Percentiles rank a stretch among this genome's conserved stretches.
phyloP scores from a whole-genome alignment of 2,113 vertebrate species.

The Prinia subflava region DNA sequence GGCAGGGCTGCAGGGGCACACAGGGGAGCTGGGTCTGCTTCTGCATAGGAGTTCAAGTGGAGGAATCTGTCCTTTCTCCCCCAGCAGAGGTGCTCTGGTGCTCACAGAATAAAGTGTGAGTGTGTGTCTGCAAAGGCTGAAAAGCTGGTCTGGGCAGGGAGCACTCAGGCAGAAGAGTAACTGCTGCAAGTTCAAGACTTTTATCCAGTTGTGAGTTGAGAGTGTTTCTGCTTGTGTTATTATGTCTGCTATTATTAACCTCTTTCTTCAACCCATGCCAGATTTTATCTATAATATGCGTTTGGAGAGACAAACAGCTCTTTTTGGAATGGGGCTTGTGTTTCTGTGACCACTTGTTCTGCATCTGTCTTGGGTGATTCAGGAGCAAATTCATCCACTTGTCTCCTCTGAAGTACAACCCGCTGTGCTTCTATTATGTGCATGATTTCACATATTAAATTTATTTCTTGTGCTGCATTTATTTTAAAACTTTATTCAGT shows the following conservation, averaged over 20 bases:
- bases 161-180: not conserved
- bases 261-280: not conserved
- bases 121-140: not conserved
- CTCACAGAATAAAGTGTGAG: not conserved
- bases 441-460: not conserved
- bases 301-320: not conserved
- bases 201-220: not conserved
- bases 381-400: not conserved
- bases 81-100: not conserved
- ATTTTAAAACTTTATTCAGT: not conserved
- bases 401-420: not conserved
- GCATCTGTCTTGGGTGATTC: not conserved
- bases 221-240: not conserved
- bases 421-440: not conserved
- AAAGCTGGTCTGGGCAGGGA: not conserved
- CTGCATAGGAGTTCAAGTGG: not conserved
- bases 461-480: not conserved
- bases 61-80: not conserved
- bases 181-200: not conserved
- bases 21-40: not conserved
- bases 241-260: not conserved
- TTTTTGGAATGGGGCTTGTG: not conserved
- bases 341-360: not conserved
- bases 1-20: fast-evolving
- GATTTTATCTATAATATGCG: not conserved